These are phyloP conservation scores for Danaus chrysippus DNA, from an alignment of 2,888 invertebrate species.

Conservation along the genomic window DNA sequence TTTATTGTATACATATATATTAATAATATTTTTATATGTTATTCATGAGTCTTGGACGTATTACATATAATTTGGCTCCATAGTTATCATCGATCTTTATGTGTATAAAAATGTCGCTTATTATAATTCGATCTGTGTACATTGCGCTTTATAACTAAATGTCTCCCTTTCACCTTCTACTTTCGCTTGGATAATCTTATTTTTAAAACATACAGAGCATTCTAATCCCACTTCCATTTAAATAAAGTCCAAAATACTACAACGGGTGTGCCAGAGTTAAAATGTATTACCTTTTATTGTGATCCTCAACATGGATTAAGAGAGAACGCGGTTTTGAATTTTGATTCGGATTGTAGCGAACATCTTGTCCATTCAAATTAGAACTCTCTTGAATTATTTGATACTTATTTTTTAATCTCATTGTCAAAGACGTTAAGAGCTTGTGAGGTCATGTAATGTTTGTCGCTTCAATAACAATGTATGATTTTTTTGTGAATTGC, in stretches of 20 bases:
- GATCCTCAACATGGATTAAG: slow-evolving; percentile 79
- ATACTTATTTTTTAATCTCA: slow-evolving; percentile 49
- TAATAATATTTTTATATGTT: neutral
- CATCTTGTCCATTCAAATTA: slow-evolving; percentile 61
- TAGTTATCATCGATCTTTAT: neutral
- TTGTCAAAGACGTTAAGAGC: slow-evolving; percentile 34
- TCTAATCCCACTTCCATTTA: slow-evolving; percentile 45
- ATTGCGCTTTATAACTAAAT: slow-evolving; percentile 60
- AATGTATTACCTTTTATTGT: slow-evolving; percentile 80
- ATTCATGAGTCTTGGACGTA: neutral
- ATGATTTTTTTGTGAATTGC: slow-evolving; percentile 73
- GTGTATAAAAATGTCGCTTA: neutral
- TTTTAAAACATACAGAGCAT: slow-evolving; percentile 52
- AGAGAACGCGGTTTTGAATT: slow-evolving; percentile 79
- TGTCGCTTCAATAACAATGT: slow-evolving; percentile 62
- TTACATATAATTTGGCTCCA: no score
- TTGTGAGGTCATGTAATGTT: slow-evolving; percentile 43
- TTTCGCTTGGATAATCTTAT: slow-evolving; percentile 79
- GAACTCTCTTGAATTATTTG: slow-evolving; percentile 63
- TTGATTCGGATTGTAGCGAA: slow-evolving; percentile 75
- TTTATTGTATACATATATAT: neutral
- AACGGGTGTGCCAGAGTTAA: slow-evolving; percentile 56
- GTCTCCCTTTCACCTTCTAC: slow-evolving; percentile 79
- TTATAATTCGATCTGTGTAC: slow-evolving; percentile 36
- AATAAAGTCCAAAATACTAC: slow-evolving; percentile 52